A percentile compares a stretch with the other conserved stretches of the same genome.
Conservation (phyloP, 2,113 vertebrate genomes). For the Dipodomys spectabilis region DNA sequence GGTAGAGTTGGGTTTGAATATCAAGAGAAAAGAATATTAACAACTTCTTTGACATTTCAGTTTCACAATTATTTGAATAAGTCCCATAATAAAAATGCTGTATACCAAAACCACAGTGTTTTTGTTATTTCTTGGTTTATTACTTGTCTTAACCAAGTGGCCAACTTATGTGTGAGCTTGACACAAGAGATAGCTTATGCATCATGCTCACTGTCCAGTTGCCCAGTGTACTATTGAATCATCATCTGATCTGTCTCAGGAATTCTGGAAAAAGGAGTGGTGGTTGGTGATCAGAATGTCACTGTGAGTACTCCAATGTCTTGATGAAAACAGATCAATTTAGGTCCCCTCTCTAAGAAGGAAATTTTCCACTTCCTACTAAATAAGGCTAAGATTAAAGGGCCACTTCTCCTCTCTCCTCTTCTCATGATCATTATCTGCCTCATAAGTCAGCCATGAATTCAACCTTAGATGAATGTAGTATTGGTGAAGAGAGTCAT, state of each 20-base stretch:
- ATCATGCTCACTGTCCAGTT: not conserved
- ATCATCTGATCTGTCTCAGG: not conserved
- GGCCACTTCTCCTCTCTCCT: not conserved
- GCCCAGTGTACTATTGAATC: not conserved
- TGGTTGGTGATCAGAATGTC: not conserved
- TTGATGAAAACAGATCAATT: not conserved
- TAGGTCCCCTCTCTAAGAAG: not conserved
- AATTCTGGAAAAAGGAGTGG: no score
- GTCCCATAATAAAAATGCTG: constrained; percentile 7
- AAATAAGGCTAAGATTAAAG: not conserved
- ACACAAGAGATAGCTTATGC: not conserved
- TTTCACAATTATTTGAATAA: not conserved
- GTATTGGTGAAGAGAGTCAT: not conserved
- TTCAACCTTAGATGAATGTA: not conserved
- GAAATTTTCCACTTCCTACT: not conserved
- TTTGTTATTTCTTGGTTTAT: constrained; percentile 17
- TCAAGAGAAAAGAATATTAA: not conserved
- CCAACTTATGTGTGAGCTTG: not conserved
- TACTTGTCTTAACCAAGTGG: constrained; percentile 20
- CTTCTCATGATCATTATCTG: not conserved
- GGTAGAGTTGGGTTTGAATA: constrained; percentile 4
- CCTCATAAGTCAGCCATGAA: not conserved
- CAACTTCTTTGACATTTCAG: constrained; percentile 42
- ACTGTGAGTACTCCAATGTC: not conserved
- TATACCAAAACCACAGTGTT: constrained; percentile 15